Conservation (phyloP, 1,140 invertebrate genomes). For the Leptopilina clavipes region DNA sequence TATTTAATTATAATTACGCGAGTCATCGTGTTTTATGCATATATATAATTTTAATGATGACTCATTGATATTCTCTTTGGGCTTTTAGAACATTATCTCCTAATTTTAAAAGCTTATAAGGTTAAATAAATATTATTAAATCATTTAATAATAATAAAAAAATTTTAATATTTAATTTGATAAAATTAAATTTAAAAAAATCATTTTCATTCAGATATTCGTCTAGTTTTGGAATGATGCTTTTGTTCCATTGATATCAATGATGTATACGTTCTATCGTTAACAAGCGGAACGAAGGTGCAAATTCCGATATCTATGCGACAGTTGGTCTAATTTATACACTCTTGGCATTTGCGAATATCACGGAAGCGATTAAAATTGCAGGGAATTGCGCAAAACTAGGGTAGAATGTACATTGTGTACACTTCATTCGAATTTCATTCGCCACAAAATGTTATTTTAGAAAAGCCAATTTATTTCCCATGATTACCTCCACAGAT, state of each 20-base stretch:
- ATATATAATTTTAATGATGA: not conserved
- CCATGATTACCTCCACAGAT: not conserved
- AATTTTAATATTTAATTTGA: not conserved
- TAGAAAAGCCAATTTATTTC: slow-evolving; percentile 19
- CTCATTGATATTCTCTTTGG: not conserved
- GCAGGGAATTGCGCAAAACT: slow-evolving; percentile 47
- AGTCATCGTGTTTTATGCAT: slow-evolving; percentile 35
- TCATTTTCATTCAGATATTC: not conserved
- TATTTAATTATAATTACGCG: slow-evolving; percentile 41
- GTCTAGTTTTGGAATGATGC: not conserved
- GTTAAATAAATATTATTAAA: too few species aligned
- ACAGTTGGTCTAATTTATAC: slow-evolving; percentile 52
- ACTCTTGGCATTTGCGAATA: slow-evolving; percentile 53
- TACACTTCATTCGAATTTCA: slow-evolving; percentile 46
- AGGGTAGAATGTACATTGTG: slow-evolving; percentile 50
- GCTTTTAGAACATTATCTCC: too few species aligned
- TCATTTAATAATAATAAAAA: not conserved
- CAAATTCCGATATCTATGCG: slow-evolving; percentile 48
- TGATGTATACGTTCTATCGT: not conserved
- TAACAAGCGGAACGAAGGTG: slow-evolving; percentile 24
- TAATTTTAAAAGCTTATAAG: too few species aligned
- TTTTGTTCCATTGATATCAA: not conserved
- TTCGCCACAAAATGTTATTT: slow-evolving; percentile 32
- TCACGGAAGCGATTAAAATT: slow-evolving; percentile 52
- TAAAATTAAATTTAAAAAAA: not conserved